These are phyloP conservation scores for Aspiorhynchus laticeps DNA, from an alignment of 2,113 vertebrate species.

Conservation along the genomic window DNA sequence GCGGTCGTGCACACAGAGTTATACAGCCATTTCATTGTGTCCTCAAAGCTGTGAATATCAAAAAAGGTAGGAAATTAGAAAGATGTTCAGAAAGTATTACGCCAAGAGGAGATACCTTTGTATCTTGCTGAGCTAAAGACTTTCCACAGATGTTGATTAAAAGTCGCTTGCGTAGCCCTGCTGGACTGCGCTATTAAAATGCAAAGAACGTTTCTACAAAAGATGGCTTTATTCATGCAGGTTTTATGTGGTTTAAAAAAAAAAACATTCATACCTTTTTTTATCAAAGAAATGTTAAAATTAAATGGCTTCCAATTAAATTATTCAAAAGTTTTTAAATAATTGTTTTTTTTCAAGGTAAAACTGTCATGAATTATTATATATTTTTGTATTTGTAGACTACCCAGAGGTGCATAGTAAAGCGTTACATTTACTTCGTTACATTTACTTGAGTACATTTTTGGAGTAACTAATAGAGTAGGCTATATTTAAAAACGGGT, in stretches of 20 bases:
- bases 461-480: too few species aligned
- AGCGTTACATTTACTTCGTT: too few species aligned
- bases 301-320: not conserved
- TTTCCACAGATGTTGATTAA: slow-evolving; percentile 5
- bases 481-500: too few species aligned
- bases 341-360: too few species aligned
- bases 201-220: not conserved
- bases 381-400: too few species aligned
- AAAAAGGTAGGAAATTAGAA: slow-evolving; percentile 11
- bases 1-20: not conserved
- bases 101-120: not conserved
- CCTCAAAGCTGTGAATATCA: not conserved
- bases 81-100: not conserved
- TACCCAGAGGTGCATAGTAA: too few species aligned
- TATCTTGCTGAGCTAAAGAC: not conserved
- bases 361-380: too few species aligned
- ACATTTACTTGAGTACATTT: too few species aligned
- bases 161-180: not conserved
- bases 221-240: not conserved
- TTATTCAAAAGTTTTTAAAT: not conserved
- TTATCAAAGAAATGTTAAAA: not conserved
- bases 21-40: not conserved
- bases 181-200: not conserved
- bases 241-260: not conserved
- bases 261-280: not conserved